Evolutionary conservation across 2,797 vertebrate genomes (phyloP), one percentile per base, ranked within the genome.

Genomic region (Dendrocincla fuliginosa): DNA sequence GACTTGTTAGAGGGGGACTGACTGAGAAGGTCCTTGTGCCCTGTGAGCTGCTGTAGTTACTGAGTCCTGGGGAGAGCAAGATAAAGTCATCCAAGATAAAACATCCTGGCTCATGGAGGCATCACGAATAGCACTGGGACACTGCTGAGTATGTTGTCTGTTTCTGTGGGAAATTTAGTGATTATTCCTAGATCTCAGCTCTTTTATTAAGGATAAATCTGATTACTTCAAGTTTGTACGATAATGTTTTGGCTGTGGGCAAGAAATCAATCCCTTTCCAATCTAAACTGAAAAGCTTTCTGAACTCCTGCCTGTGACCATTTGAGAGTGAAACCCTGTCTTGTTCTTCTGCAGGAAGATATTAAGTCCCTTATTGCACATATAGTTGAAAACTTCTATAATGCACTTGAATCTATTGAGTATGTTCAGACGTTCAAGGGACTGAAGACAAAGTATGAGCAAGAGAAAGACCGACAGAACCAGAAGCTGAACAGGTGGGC

Each of bases 371-470:
- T 99, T 90, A 99, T 99, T 86, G 98, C 99, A 96, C 99, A 99
- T 98, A 99, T 99, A 96, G 99, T 99, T 96, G 99, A 99, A 96
- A 99, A 99, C 97, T 99, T 99, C 98, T 99, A 99, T 98, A 99
- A 99, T 98, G 99, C 99, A 97, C 99, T 99, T 98, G 99, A 99
- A 98, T 98, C 99, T 63, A 99, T 99, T 32, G 99, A 99, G 88
- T 99, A 99, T 24, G 99, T 99, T 97, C 99, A 99, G 97, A 99
- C 99, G 1, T 99, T 99, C 97, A 99, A 99, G 98, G 99, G 99
- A 79, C 97, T 99, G 97, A 99, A 99, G 98, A 99, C 99, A 22
- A 98, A 99, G 84, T 99, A 99, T 7, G 99, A 99, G 96, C 99
- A 99, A 98, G 99, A 99, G 87, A 99, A 99, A 95, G 99, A 99